Conservation (phyloP, 2,797 vertebrate species). For the Coilia nasus region DNA sequence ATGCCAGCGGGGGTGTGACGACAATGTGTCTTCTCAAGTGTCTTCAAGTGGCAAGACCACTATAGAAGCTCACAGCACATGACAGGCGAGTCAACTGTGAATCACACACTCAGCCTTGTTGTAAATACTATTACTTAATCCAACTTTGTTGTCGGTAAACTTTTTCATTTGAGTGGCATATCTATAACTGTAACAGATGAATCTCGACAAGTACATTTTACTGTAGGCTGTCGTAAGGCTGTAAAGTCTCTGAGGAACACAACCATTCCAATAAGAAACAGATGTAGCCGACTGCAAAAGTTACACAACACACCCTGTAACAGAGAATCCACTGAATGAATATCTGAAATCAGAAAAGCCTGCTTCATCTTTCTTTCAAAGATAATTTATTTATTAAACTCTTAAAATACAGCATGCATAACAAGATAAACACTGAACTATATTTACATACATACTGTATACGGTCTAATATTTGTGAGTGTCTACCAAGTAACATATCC, state of each 20-base stretch:
- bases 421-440: too few relatives aligned
- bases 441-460: neutral
- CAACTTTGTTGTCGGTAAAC: neutral
- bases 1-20: neutral
- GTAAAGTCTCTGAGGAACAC: neutral
- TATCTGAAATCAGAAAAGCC: neutral
- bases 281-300: neutral
- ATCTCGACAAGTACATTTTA: neutral
- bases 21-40: neutral
- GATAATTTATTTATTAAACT: neutral
- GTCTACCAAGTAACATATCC: too few relatives aligned
- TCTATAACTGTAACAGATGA: neutral
- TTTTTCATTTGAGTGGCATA: neutral
- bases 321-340: neutral
- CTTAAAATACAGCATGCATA: neutral
- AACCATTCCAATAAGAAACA: neutral
- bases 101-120: neutral
- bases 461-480: neutral
- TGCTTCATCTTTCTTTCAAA: neutral
- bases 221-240: neutral
- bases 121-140: neutral
- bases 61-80: neutral
- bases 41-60: neutral
- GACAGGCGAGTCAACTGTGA: slow-evolving; percentile 1
- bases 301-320: neutral